phyloP scores from a whole-genome alignment of 2,797 vertebrate species.

The Sebastes trivittatus region DNA sequence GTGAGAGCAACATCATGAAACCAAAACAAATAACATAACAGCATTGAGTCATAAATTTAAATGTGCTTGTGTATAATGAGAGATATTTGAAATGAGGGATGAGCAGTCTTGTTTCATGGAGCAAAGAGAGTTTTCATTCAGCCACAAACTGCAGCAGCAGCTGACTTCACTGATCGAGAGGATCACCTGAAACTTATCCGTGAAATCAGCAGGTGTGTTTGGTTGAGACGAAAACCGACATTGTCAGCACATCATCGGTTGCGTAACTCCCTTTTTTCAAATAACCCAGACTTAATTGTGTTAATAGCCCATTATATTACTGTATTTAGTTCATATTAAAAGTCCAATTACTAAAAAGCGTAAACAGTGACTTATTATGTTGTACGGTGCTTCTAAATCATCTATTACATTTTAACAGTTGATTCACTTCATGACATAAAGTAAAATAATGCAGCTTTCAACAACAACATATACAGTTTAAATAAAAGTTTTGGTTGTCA shows the following conservation, averaged over 20 bases:
- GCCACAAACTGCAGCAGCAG: background rate
- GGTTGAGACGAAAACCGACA: background rate
- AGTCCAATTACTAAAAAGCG: background rate
- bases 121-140: background rate
- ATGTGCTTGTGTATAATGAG: background rate
- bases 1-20: background rate
- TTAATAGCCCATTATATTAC: background rate
- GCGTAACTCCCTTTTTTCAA: background rate
- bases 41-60: background rate
- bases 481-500: slow-evolving; percentile 4
- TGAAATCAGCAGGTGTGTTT: background rate
- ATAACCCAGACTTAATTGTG: background rate
- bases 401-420: background rate
- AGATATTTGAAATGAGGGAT: background rate
- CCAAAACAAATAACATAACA: background rate
- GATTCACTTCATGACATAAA: background rate
- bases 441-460: background rate
- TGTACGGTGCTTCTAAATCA: slow-evolving; percentile 1
- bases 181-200: background rate
- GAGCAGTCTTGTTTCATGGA: background rate
- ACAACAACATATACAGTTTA: background rate
- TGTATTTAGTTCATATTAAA: background rate
- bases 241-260: background rate
- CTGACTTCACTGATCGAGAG: background rate
- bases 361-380: background rate